Conservation (phyloP, 2,888 invertebrate species). For the Cheilosia pagana region DNA sequence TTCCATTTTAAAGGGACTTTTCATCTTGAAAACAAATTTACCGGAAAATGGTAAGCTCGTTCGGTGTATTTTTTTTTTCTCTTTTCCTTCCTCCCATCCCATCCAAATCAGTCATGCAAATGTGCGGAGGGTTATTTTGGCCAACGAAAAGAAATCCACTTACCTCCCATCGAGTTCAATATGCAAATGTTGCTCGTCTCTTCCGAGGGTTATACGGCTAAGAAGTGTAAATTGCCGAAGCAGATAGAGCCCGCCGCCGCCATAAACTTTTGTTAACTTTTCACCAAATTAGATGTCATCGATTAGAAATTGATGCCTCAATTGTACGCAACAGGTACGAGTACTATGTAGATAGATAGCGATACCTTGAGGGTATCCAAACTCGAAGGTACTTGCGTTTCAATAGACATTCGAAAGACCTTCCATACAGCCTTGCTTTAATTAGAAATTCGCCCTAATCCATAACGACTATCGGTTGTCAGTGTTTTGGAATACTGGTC, state of each 20-base stretch:
- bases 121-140: conserved; percentile 42
- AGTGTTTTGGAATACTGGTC: conserved; percentile 19
- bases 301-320: conserved; percentile 70
- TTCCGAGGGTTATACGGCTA: conserved; percentile 55
- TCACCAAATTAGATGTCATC: conserved; percentile 74
- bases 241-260: conserved; percentile 42
- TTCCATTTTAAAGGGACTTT: conserved; percentile 53
- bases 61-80: conserved; percentile 7
- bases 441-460: conserved; percentile 61
- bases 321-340: conserved; percentile 64
- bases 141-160: conserved; percentile 9
- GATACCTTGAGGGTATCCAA: neutral
- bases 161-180: conserved; percentile 28
- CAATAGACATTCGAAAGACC: neutral
- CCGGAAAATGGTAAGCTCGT: conserved; percentile 71
- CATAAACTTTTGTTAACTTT: conserved; percentile 71
- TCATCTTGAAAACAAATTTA: conserved; percentile 74
- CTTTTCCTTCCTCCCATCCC: neutral
- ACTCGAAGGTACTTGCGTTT: conserved; percentile 36
- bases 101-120: conserved; percentile 63
- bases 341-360: no score
- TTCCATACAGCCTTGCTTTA: conserved; percentile 29
- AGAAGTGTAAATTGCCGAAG: conserved; percentile 64
- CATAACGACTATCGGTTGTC: conserved; percentile 47
- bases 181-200: conserved; percentile 58